Conservation (phyloP, 1,140 invertebrate genomes). For the Pseudachorutes palmiensis region DNA sequence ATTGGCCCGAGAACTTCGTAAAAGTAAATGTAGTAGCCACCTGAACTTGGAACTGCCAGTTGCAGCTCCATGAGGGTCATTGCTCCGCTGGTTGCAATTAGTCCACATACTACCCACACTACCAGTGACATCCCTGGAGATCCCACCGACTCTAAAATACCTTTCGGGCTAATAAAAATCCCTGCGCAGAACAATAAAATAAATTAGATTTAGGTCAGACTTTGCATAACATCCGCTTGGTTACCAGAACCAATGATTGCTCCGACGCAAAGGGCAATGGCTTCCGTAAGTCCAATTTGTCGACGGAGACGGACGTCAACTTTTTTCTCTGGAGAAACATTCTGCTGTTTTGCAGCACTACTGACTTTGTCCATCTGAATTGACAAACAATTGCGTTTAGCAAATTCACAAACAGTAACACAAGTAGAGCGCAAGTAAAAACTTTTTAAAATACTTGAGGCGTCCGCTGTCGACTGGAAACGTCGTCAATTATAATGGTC, state of each 20-base stretch:
- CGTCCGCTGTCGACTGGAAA: too few relatives aligned
- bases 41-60: slow-evolving; percentile 84
- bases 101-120: slow-evolving; percentile 49
- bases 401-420: not conserved
- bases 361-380: not conserved
- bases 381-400: not conserved
- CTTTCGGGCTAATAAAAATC: slow-evolving; percentile 53
- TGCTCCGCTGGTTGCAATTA: slow-evolving; percentile 49
- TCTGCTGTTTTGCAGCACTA: not conserved
- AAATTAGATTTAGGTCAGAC: not conserved
- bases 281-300: slow-evolving; percentile 76
- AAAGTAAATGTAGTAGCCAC: slow-evolving; percentile 96
- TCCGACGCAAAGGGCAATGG: slow-evolving; percentile 82
- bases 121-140: slow-evolving; percentile 49
- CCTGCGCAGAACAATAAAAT: slow-evolving; percentile 38
- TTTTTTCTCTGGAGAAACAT: not conserved
- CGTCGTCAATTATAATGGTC: too few relatives aligned
- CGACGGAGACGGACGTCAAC: slow-evolving; percentile 55
- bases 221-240: not conserved
- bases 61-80: slow-evolving; percentile 84
- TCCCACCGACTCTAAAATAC: slow-evolving; percentile 47
- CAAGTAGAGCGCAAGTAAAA: too few relatives aligned
- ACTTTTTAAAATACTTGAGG: too few relatives aligned
- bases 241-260: slow-evolving; percentile 82
- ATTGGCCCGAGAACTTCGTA: slow-evolving; percentile 75